Evolutionary conservation across 2,113 vertebrate genomes (phyloP).

Genomic region (Orthonyx spaldingii): DNA sequence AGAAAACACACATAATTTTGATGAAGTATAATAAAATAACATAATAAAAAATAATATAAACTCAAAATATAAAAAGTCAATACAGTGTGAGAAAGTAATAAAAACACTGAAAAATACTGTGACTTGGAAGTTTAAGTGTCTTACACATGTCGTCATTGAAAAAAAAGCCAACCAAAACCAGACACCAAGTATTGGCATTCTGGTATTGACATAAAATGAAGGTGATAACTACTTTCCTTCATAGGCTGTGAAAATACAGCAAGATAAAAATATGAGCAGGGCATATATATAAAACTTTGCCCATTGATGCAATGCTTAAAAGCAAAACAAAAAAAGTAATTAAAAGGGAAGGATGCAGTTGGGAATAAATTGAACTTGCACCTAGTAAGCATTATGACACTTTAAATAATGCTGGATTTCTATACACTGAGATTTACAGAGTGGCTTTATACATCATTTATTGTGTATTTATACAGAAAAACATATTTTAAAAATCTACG

Average conservation of each 20-base stretch:
- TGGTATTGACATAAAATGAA: neutral
- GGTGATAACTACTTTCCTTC: neutral
- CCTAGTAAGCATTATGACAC: neutral
- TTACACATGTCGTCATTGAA: neutral
- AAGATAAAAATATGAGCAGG: neutral
- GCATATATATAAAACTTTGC: neutral
- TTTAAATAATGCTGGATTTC: neutral
- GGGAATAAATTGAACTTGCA: neutral
- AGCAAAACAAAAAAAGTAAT: neutral
- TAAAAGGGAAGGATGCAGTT: neutral
- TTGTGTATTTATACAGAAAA: neutral
- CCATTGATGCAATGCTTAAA: neutral
- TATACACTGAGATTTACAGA: neutral
- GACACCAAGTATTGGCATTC: no score
- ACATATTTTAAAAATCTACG: neutral
- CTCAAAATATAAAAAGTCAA: neutral
- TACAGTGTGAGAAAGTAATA: neutral
- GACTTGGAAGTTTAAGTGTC: neutral
- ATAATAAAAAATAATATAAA: neutral
- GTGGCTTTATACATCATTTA: neutral
- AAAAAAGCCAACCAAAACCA: neutral
- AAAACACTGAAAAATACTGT: neutral
- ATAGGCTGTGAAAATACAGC: neutral
- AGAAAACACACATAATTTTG: neutral
- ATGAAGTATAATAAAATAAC: neutral